Evolutionary conservation across 1,140 invertebrate genomes (phyloP).

Genomic region (Ephestia elutella): DNA sequence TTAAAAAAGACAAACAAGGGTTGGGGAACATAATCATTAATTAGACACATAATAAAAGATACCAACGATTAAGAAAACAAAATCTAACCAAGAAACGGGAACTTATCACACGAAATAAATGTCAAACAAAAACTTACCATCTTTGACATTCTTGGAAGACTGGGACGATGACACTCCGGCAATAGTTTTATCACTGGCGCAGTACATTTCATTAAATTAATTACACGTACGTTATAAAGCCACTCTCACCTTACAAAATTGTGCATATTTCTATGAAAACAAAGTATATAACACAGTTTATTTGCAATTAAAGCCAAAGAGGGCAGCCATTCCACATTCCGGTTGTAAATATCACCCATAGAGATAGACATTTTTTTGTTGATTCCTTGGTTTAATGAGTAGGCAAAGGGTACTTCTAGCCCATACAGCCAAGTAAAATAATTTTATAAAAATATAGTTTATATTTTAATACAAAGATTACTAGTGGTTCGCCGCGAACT

Average conservation of each 20-base stretch:
- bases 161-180: constrained; percentile 71
- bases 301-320: constrained; percentile 58
- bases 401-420: too few relatives aligned
- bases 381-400: constrained; percentile 23
- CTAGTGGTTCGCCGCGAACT: too few relatives aligned
- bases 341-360: constrained; percentile 72
- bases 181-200: constrained; percentile 73
- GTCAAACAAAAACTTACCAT: constrained; percentile 73
- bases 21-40: too few relatives aligned
- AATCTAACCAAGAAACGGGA: not conserved
- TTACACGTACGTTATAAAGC: constrained; percentile 38
- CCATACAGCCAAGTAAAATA: too few relatives aligned
- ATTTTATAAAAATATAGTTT: too few relatives aligned
- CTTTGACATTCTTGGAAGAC: constrained; percentile 73
- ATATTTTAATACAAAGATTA: too few relatives aligned
- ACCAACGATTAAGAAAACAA: not conserved
- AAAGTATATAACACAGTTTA: constrained; percentile 56
- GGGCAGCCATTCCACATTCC: constrained; percentile 72
- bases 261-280: constrained; percentile 55
- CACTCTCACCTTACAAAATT: constrained; percentile 48
- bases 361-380: constrained; percentile 37
- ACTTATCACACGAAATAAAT: not conserved
- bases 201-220: constrained; percentile 62
- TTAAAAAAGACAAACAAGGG: not conserved
- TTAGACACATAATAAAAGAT: too few relatives aligned